Evolutionary conservation across 2,797 vertebrate genomes (phyloP), one percentile per base, ranked within the genome.

Genomic region (Orestias chungarensis): DNA sequence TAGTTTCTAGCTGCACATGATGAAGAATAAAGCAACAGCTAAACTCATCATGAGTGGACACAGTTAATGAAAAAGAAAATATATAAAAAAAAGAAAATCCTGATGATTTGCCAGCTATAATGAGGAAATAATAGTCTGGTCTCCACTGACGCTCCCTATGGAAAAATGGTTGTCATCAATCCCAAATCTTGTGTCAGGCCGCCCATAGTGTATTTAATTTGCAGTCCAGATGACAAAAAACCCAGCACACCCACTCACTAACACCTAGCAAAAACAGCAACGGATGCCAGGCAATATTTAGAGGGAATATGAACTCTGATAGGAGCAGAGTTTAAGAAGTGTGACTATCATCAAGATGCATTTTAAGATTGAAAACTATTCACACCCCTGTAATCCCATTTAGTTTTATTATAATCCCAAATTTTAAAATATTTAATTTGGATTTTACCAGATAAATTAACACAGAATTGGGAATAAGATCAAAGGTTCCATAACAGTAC

Each of bases 141-240:
- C 69, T 54, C 57, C 52, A 61, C 18, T 76, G 73, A 81, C 65
- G 44, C 35, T 79, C 44, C 74, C 76, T 40, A 42, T 66, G 79
- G 83, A 85, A 68, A 70, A 80, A 74, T 66, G 27, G 3, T 81
- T 85, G 61, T 40, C 80, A 69, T 78, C 52, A 77, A 25, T 54
- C 64, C 61, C 73, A 78, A 70, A 84, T 79, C 73, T 84, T 71
- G 71, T 75, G 73, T 80, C 72, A 77, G 67, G 47, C 68, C n/a
- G 61, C 61, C 78, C 64, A 83, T 73, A 4, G 59, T 65, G 55
- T 82, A 57, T 89, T 84, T 74, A 78, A 73, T 75, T 79, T 75
- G 54, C 59, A 81, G 29, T 72, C 47, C 76, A 70, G 82, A 74
- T 54, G 71, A 86, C 66, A 76, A 67, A 67, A 66, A 78, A 65